A percentile compares a stretch with the other conserved stretches of the same genome.
These are phyloP conservation scores for Parelbella ahira DNA, from an alignment of 2,888 invertebrate genomes.

Conservation along the genomic window DNA sequence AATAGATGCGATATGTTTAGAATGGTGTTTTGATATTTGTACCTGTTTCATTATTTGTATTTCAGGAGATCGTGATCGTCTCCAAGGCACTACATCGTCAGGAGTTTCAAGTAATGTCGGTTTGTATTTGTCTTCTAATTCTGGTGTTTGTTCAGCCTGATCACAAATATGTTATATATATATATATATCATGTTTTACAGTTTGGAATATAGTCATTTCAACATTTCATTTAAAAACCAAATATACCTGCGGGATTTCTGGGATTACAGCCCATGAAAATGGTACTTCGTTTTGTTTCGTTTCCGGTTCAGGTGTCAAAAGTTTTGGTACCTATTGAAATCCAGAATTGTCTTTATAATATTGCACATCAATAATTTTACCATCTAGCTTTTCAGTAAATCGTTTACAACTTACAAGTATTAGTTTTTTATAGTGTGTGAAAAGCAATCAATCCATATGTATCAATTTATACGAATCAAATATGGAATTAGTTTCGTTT, in stretches of 20 bases:
- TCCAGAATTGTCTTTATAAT: slow-evolving; percentile 1
- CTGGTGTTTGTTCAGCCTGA: slow-evolving; percentile 72
- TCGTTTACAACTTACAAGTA: no score
- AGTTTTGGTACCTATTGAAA: slow-evolving; percentile 53
- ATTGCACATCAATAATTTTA: no score
- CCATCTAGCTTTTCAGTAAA: no score
- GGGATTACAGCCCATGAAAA: slow-evolving; percentile 73
- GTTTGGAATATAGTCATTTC: no score
- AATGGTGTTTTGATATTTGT: slow-evolving; percentile 19
- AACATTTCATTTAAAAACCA: no score
- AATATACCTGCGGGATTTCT: slow-evolving; percentile 70
- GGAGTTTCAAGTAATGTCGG: slow-evolving; percentile 64
- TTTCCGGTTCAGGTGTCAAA: slow-evolving; percentile 48
- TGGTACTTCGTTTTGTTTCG: slow-evolving; percentile 52
- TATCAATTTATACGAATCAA: no score
- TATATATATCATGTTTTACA: no score
- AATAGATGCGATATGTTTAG: no score
- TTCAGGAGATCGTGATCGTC: slow-evolving; percentile 65
- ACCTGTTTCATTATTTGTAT: slow-evolving; percentile 39
- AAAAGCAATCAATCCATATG: no score
- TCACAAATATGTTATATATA: slow-evolving; percentile 29
- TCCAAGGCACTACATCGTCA: slow-evolving; percentile 55
- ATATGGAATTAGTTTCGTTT: no score
- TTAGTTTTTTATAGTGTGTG: no score
- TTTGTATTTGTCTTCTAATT: slow-evolving; percentile 64